phyloP scores from a whole-genome alignment of 2,113 vertebrate species.

The Tachysurus vachellii region DNA sequence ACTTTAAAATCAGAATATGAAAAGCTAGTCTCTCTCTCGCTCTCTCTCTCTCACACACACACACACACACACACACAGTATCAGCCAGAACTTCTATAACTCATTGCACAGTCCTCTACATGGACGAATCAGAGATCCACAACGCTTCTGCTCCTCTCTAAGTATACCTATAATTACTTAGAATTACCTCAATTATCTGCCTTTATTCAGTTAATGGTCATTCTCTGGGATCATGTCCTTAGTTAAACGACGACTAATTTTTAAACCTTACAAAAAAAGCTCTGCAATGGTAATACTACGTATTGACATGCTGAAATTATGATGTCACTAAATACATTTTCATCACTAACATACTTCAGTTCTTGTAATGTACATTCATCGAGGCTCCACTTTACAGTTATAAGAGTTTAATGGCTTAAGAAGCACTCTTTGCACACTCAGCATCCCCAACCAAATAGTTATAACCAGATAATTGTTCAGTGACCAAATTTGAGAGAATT shows the following conservation, averaged over 20 bases:
- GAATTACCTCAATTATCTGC: conserved; percentile 20
- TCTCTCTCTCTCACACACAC: background rate
- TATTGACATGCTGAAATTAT: background rate
- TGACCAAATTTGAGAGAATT: background rate
- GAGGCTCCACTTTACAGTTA: background rate
- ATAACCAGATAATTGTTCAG: background rate
- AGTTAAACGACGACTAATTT: conserved; percentile 10
- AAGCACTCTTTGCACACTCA: conserved; percentile 22
- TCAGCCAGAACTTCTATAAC: background rate
- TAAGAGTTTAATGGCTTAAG: background rate
- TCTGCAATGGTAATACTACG: background rate
- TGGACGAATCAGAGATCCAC: conserved; percentile 42
- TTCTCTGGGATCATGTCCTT: background rate
- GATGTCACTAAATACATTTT: background rate
- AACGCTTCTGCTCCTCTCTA: background rate
- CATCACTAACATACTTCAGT: background rate
- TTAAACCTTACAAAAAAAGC: conserved; percentile 5
- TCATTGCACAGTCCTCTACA: conserved; percentile 16
- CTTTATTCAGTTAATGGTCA: conserved; percentile 23
- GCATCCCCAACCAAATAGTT: background rate
- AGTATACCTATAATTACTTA: background rate
- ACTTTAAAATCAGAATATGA: background rate
- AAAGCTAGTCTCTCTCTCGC: background rate
- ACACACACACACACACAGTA: background rate
- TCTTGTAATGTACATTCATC: background rate